Evolutionary conservation across 1,140 invertebrate genomes (phyloP).

Genomic region (Nilaparvata lugens): DNA sequence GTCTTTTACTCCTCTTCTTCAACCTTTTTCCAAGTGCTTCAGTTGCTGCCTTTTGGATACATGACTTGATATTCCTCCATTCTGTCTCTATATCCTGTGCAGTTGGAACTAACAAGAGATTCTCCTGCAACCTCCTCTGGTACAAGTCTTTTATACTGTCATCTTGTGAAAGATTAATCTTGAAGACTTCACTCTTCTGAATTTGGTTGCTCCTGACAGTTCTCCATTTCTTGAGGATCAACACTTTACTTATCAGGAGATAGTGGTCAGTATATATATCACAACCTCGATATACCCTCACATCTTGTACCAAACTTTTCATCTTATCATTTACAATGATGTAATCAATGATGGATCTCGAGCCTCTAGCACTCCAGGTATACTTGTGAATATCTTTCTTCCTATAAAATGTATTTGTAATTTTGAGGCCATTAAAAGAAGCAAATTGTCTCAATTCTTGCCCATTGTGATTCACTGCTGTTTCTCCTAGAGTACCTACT

Average conservation of each 20-base stretch:
- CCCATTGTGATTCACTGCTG: not conserved
- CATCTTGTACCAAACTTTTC: not conserved
- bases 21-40: not conserved
- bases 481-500: not conserved
- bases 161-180: not conserved
- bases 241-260: not conserved
- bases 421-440: not conserved
- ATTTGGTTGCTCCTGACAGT: not conserved
- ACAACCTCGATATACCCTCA: not conserved
- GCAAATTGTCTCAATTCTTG: not conserved
- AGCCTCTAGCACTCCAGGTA: not conserved
- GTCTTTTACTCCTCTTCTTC: not conserved
- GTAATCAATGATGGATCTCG: not conserved
- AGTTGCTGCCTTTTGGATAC: not conserved
- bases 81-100: not conserved
- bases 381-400: not conserved
- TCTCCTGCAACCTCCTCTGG: not conserved
- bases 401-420: no score
- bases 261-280: not conserved
- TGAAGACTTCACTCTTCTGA: not conserved
- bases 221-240: not conserved
- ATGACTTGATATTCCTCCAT: not conserved
- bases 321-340: not conserved
- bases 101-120: not conserved
- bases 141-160: not conserved